These are phyloP conservation scores for Euclidia mi DNA, from an alignment of 2,888 invertebrate genomes.

Conservation along the genomic window DNA sequence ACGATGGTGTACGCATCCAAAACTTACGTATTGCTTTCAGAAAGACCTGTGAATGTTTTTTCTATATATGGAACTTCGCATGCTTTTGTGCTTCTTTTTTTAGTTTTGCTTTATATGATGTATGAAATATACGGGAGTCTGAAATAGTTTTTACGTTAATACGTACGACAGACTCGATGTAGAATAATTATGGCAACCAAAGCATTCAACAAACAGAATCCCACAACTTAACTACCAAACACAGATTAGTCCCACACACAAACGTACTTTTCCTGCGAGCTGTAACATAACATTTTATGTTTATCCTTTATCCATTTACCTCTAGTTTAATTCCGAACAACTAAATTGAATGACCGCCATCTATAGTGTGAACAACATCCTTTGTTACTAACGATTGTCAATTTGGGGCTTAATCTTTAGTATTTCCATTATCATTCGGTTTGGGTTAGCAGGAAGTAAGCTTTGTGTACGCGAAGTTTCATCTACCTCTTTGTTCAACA, in stretches of 20 bases:
- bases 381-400: slow-evolving; percentile 32
- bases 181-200: no score
- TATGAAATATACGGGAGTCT: no score
- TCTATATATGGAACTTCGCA: not conserved
- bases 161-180: no score
- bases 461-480: not conserved
- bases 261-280: not conserved
- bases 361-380: slow-evolving; percentile 15
- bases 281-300: slow-evolving; percentile 4
- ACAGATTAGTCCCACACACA: not conserved
- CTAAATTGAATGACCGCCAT: slow-evolving; percentile 31
- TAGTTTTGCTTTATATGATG: no score
- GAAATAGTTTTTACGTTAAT: no score
- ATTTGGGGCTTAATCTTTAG: slow-evolving; percentile 25
- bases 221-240: no score
- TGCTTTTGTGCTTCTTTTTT: not conserved
- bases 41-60: slow-evolving; percentile 27
- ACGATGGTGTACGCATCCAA: slow-evolving; percentile 51
- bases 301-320: slow-evolving; percentile 3
- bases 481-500: slow-evolving; percentile 16
- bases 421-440: slow-evolving; percentile 24
- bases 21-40: slow-evolving; percentile 51
- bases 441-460: slow-evolving; percentile 30
- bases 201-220: no score
- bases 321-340: slow-evolving; percentile 14